Conservation (phyloP, 2,888 invertebrate genomes). For the Gnatocerus cornutus region DNA sequence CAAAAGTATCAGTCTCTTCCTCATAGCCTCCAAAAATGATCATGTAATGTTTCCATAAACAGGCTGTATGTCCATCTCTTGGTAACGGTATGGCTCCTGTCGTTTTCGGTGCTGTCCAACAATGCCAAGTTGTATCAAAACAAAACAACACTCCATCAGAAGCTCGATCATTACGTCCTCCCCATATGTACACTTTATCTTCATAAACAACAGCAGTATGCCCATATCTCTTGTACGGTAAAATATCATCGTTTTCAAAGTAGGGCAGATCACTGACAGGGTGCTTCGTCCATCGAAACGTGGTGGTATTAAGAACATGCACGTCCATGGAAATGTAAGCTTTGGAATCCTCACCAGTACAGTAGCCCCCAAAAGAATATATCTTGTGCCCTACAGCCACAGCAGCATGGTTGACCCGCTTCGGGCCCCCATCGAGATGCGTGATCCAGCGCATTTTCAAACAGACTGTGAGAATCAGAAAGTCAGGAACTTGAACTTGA, state of each 20-base stretch:
- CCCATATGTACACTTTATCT: slow-evolving; percentile 90
- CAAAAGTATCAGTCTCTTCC: slow-evolving; percentile 86
- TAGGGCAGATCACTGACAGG: slow-evolving; percentile 72
- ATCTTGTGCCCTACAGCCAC: slow-evolving; percentile 85
- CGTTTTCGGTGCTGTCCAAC: slow-evolving; percentile 80
- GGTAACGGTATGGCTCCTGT: slow-evolving; percentile 84
- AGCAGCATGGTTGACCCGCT: slow-evolving; percentile 94
- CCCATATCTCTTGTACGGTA: slow-evolving; percentile 91
- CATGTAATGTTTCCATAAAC: slow-evolving; percentile 85
- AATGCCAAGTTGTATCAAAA: slow-evolving; percentile 82
- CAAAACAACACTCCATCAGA: slow-evolving; percentile 88
- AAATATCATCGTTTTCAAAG: slow-evolving; percentile 70
- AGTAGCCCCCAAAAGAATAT: slow-evolving; percentile 94
- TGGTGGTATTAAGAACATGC: slow-evolving; percentile 86
- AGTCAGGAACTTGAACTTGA: slow-evolving; percentile 36
- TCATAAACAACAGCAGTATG: slow-evolving; percentile 91
- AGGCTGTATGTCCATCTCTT: slow-evolving; percentile 94
- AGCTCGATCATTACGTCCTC: slow-evolving; percentile 90
- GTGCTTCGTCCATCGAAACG: slow-evolving; percentile 77
- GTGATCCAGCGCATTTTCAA: slow-evolving; percentile 87
- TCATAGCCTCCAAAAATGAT: slow-evolving; percentile 95
- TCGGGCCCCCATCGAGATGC: slow-evolving; percentile 91
- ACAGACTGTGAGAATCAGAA: neutral
- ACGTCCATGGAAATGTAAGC: slow-evolving; percentile 88
- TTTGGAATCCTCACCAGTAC: slow-evolving; percentile 86